Evolutionary conservation across 2,888 invertebrate genomes (phyloP), one percentile per base, ranked within the genome.

Genomic region (Catocala nupta): DNA sequence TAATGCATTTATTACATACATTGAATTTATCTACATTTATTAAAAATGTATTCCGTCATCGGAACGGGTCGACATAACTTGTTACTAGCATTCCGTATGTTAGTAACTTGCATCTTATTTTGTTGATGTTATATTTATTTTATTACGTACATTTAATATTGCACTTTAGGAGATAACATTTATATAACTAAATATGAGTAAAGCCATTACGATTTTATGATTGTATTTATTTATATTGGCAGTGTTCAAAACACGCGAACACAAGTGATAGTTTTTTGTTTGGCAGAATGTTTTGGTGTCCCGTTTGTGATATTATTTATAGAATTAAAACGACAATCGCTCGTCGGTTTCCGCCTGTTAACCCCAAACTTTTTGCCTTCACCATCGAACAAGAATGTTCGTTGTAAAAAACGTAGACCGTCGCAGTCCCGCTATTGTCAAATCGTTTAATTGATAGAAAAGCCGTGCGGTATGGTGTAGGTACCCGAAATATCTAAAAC

Each of bases 281-380:
- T 50, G 7, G 12, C 53, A 25, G 34, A 7, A 25, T 16, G 13
- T 60, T 51, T 63, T 63, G 50, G 12, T 42, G 50, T 54, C 34
- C 48, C 25, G 55, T 56, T 34, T 47, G 45, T 54, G 61, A 64
- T 56, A 48, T 65, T 67, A 70, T 77, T 65, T 76, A 49, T 48
- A 51, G 47, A 68, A 63, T 56, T 65, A 67, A 65, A 65, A 65
- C 52, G 59, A 75, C 65, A 66, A 71, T 69, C 60, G 58, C 34
- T 61, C 47, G 55, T 65, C 58, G 61, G 59, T 70, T 73, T 68
- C 70, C 67, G 73, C 71, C 62, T 70, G 59, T 66, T 75, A 65
- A 64, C 62, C 57, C 58, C 52, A 55, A 59, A 70, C 52, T 77
- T 75, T 75, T 77, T 75, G 67, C 59, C 50, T 7, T 59, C 62